Conservation (phyloP, 2,797 vertebrate genomes). For the Dicrostonyx torquatus region DNA sequence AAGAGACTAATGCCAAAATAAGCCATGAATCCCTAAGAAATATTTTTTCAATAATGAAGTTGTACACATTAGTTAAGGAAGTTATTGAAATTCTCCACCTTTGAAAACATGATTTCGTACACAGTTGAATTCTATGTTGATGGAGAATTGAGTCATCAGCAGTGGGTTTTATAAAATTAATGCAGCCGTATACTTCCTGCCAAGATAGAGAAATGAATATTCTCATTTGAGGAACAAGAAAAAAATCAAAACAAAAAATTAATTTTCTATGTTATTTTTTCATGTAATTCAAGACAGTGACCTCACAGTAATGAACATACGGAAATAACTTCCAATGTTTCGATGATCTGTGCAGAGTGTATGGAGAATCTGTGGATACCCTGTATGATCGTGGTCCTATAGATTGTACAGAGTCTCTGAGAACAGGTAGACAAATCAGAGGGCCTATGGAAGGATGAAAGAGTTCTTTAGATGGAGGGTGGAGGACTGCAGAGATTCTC, state of each 20-base stretch:
- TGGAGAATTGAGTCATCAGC: not conserved
- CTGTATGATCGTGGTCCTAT: not conserved
- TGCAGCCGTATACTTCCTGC: not conserved
- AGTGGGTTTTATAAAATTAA: not conserved
- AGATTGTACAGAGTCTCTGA: not conserved
- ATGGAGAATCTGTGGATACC: not conserved
- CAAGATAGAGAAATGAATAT: not conserved
- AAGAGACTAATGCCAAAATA: not conserved
- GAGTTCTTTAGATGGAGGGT: not conserved
- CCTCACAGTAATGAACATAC: not conserved
- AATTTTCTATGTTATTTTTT: not conserved
- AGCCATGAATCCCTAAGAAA: not conserved
- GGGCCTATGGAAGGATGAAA: not conserved
- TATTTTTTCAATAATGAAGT: not conserved
- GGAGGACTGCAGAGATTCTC: not conserved
- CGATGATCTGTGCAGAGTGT: not conserved
- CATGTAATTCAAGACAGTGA: not conserved
- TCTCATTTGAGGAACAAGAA: not conserved
- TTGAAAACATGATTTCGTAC: conserved; percentile 1
- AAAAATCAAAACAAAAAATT: not conserved
- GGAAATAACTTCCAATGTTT: not conserved
- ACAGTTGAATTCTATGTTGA: not conserved
- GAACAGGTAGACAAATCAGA: not conserved
- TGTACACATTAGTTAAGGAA: not conserved
- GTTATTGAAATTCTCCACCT: not conserved